phyloP scores from a whole-genome alignment of 2,797 vertebrate genomes.

The Spinibarbus caldwelli region DNA sequence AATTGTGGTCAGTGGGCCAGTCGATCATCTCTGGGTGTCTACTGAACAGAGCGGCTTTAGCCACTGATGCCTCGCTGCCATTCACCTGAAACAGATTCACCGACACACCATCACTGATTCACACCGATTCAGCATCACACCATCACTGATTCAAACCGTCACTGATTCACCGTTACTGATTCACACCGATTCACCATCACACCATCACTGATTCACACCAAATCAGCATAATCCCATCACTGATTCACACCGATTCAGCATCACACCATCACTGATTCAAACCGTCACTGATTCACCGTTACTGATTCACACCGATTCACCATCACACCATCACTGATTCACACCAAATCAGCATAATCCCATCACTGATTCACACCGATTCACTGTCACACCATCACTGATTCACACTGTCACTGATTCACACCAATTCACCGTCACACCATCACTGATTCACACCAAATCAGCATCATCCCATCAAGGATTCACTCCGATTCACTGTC shows the following conservation, averaged over 20 bases:
- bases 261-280: neutral
- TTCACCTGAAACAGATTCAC: slow-evolving; percentile 77
- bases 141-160: neutral
- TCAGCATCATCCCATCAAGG: too few relatives aligned
- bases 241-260: neutral
- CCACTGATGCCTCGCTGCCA: slow-evolving; percentile 79
- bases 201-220: neutral
- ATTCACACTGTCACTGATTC: too few relatives aligned
- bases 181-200: neutral
- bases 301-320: too few relatives aligned
- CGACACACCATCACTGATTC: neutral
- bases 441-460: too few relatives aligned
- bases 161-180: neutral
- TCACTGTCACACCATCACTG: too few relatives aligned
- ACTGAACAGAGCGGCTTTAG: slow-evolving; percentile 84
- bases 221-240: too few relatives aligned
- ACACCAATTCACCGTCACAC: too few relatives aligned
- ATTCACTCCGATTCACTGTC: too few relatives aligned
- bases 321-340: neutral
- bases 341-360: neutral
- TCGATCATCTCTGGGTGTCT: slow-evolving; percentile 92
- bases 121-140: fast-evolving
- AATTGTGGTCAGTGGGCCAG: slow-evolving; percentile 90
- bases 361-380: neutral
- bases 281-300: neutral